phyloP scores from a whole-genome alignment of 2,888 invertebrate genomes.

The Pimpla rufipes region DNA sequence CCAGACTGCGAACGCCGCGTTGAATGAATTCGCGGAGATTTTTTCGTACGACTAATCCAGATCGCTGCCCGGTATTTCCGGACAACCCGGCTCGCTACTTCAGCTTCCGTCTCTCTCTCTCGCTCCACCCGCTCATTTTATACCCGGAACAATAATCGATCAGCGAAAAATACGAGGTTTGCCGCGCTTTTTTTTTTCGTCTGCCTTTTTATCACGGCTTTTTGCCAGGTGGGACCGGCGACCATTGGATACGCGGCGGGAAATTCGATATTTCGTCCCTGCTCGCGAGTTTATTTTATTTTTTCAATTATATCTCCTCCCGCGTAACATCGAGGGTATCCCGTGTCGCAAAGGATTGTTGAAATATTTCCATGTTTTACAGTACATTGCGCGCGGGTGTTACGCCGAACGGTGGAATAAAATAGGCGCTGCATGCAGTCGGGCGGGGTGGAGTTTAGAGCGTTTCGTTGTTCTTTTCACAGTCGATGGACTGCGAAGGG shows the following conservation, averaged over 20 bases:
- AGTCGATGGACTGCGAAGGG: too few species aligned
- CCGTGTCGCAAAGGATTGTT: background rate
- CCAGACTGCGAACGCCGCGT: background rate
- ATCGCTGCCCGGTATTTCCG: slow-evolving; percentile 48
- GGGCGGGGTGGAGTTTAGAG: too few species aligned
- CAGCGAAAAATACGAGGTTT: slow-evolving; percentile 19
- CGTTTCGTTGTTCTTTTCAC: too few species aligned
- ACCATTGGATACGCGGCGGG: background rate
- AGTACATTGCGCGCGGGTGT: too few species aligned
- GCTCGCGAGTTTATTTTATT: slow-evolving; percentile 1
- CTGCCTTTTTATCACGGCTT: background rate
- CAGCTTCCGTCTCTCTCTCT: slow-evolving; percentile 4
- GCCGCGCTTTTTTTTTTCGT: background rate
- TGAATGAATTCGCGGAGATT: slow-evolving; percentile 45
- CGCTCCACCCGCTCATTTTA: background rate
- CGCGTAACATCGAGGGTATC: background rate
- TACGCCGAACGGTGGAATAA: too few species aligned
- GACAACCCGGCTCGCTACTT: slow-evolving; percentile 30
- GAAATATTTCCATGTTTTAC: background rate
- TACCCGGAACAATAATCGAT: slow-evolving; percentile 35
- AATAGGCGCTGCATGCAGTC: too few species aligned
- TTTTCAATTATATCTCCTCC: slow-evolving; percentile 19
- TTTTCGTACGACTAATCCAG: slow-evolving; percentile 50
- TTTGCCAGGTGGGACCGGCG: background rate
- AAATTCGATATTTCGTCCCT: slow-evolving; percentile 5